phyloP scores from a whole-genome alignment of 2,888 invertebrate species.

The Spodoptera picta region DNA sequence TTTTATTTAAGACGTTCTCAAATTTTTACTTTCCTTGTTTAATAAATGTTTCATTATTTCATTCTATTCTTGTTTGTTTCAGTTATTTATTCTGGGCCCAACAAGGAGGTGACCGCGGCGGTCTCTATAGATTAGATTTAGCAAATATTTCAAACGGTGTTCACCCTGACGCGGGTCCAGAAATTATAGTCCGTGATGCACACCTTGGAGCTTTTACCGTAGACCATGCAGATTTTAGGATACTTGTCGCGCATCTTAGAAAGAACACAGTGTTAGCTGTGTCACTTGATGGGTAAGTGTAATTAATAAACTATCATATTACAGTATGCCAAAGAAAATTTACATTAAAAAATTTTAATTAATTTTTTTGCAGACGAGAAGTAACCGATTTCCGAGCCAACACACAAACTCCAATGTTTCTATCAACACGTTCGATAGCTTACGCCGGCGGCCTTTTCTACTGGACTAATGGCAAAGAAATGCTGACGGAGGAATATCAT shows the following conservation, averaged over 20 bases:
- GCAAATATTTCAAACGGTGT: slow-evolving; percentile 93
- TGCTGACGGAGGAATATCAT: slow-evolving; percentile 94
- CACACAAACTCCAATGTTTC: slow-evolving; percentile 92
- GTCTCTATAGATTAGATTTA: slow-evolving; percentile 93
- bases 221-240: slow-evolving; percentile 93
- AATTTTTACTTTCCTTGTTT: neutral
- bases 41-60: neutral
- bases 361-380: slow-evolving; percentile 87
- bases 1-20: slow-evolving; percentile 14
- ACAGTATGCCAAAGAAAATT: neutral
- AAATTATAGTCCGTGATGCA: slow-evolving; percentile 90
- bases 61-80: slow-evolving; percentile 34
- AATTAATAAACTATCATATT: neutral
- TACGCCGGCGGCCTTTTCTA: slow-evolving; percentile 94
- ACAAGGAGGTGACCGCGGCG: slow-evolving; percentile 88
- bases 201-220: slow-evolving; percentile 94
- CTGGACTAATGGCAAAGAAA: slow-evolving; percentile 94
- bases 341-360: neutral
- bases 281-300: slow-evolving; percentile 93
- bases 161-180: slow-evolving; percentile 91
- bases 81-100: slow-evolving; percentile 95
- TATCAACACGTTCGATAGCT: slow-evolving; percentile 92
- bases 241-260: slow-evolving; percentile 92
- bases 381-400: slow-evolving; percentile 92
- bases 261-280: slow-evolving; percentile 94